A percentile compares a stretch with the other conserved stretches of the same genome.
phyloP scores from a whole-genome alignment of 2,113 vertebrate genomes.

The Agelaius tricolor region DNA sequence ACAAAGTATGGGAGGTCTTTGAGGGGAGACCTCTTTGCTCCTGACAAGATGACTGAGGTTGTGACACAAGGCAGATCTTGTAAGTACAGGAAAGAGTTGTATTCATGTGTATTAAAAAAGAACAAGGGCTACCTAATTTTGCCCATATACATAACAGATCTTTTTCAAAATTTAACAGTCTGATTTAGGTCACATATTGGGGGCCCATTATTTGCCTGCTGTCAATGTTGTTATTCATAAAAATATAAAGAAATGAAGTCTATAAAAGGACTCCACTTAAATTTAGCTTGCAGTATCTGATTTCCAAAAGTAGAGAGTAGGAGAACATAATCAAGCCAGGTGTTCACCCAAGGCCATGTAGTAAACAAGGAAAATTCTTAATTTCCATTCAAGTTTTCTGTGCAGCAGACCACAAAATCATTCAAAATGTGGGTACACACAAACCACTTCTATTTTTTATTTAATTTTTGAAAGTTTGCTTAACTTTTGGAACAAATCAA shows the following conservation, averaged over 20 bases:
- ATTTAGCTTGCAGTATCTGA: neutral
- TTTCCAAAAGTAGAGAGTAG: neutral
- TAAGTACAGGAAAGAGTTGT: neutral
- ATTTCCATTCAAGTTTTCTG: neutral
- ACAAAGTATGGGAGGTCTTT: neutral
- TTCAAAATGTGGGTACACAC: neutral
- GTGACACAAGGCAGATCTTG: neutral
- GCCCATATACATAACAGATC: neutral
- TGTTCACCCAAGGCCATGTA: neutral
- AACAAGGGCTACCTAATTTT: neutral
- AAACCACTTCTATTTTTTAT: neutral
- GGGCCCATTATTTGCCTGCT: neutral
- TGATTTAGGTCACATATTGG: neutral
- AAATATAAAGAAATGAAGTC: neutral
- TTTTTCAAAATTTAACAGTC: neutral
- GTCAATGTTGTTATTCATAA: neutral
- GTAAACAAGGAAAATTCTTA: neutral
- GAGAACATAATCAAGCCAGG: neutral
- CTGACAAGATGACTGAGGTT: neutral
- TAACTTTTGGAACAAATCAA: neutral
- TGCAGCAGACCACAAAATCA: neutral
- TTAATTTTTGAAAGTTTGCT: neutral
- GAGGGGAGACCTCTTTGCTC: neutral
- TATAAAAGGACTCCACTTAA: neutral
- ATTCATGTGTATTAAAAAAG: neutral